Base-by-base conservation (phyloP, 2,797 vertebrate species). In the Morelia viridis region DNA sequence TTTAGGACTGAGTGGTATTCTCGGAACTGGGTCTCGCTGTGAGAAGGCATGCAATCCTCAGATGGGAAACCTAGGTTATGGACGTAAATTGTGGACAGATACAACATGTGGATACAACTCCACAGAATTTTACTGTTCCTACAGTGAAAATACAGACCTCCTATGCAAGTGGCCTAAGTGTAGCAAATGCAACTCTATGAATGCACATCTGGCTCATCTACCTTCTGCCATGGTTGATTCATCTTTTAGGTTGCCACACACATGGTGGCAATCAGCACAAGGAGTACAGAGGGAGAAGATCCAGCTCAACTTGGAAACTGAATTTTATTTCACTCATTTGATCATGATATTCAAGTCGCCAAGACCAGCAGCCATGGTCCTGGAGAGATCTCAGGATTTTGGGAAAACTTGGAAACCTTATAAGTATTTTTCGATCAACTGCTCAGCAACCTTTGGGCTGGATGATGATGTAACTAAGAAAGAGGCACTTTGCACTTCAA, bases 291-390 rank as follows among this genome's bases (percentile, higher is more conserved):
- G 91, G 0, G 99, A 99, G 96, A 98, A 96, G 92, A 97, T 99
- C 95, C 98, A 98, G 95, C 96, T 99, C 96, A 98, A 99, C 96
- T 97, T 99, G 96, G 99, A 99, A 97, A 96, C 98, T 0, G 96
- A 98, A 95, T 99, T 99, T 97, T 99, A 98, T 97, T 99, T 99
- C 97, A 99, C 99, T 2, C 99, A 99, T 93, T 97, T 99, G 94
- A 99, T 99, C 76, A 89, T 99, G 90, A 98, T 99, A 96, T 99
- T 99, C 95, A 98, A 98, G 95, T 99, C 99, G 0, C 97, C 98
- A 50, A 97, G 99, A 95, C 99, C 99, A 0, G 98, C 98, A 0
- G 98, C 98, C 95, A 99, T 99, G 99, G 97, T 98, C 83, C 97
- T 99, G 96, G 99, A 99, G 96, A 97, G 99, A 89, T 99, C 99